phyloP scores from a whole-genome alignment of 2,797 vertebrate genomes.

The Jordanella pulchra region DNA sequence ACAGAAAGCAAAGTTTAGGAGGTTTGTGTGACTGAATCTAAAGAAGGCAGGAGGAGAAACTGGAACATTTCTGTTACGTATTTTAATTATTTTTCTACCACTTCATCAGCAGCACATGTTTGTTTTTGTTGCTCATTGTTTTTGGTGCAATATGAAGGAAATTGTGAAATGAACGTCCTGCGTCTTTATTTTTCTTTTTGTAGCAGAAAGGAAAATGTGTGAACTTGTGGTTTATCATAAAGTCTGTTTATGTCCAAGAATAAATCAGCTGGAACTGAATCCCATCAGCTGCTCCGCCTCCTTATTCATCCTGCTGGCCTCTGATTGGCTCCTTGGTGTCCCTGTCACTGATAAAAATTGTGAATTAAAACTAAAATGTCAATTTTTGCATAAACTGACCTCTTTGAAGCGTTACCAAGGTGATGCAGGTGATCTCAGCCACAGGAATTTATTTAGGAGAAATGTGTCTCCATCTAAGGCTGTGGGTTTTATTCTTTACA shows the following conservation, averaged over 20 bases:
- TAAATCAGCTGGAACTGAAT: conserved; percentile 98
- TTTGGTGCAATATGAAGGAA: conserved; percentile 92
- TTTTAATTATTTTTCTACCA: conserved; percentile 58
- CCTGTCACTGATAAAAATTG: too few species aligned
- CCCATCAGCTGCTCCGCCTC: conserved; percentile 31
- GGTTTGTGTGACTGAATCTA: conserved; percentile 90
- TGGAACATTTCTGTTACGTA: conserved; percentile 82
- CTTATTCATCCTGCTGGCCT: conserved; percentile 24
- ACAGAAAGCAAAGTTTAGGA: conserved; percentile 82
- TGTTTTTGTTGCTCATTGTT: conserved; percentile 77
- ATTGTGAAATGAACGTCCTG: conserved; percentile 62
- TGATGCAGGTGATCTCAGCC: too few species aligned
- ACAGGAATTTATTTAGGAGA: too few species aligned
- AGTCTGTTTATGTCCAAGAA: conserved; percentile 91
- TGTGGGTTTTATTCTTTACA: too few species aligned
- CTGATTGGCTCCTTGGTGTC: conserved; percentile 7
- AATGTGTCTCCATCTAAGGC: too few species aligned
- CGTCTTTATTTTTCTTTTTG: conserved; percentile 87
- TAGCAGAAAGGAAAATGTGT: conserved; percentile 86
- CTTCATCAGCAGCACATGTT: conserved; percentile 85
- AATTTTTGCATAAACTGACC: too few species aligned
- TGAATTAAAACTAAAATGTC: too few species aligned
- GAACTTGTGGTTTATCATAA: conserved; percentile 82
- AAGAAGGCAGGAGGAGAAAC: conserved; percentile 90
- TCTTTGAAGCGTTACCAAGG: too few species aligned